Conservation (phyloP, 2,113 vertebrate species). For the Corvus moneduloides region DNA sequence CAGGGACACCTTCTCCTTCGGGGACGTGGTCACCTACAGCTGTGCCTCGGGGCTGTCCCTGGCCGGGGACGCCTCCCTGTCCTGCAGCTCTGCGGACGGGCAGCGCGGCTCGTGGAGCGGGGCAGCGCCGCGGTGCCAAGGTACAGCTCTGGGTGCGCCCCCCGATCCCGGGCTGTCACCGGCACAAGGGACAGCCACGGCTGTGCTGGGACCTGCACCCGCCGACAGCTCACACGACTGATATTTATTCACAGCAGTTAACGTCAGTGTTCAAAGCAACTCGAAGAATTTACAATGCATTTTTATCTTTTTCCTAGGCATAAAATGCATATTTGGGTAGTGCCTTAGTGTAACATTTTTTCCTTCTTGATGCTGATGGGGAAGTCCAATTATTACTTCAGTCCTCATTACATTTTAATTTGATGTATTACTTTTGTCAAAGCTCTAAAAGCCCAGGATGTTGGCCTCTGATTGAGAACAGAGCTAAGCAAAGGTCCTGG, state of each 20-base stretch:
- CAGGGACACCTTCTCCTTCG: conserved; percentile 10
- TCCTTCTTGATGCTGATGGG: not conserved
- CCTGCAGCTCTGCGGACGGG: conserved; percentile 29
- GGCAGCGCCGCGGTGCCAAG: not conserved
- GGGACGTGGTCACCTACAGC: conserved; percentile 37
- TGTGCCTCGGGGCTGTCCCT: not conserved
- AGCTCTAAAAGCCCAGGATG: not conserved
- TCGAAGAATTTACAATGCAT: not conserved
- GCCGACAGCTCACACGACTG: fast-evolving
- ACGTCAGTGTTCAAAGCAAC: not conserved
- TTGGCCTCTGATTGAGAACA: not conserved
- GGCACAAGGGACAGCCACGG: not conserved
- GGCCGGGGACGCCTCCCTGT: conserved; percentile 13
- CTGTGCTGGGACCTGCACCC: not conserved
- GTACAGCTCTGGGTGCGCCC: not conserved
- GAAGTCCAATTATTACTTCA: not conserved
- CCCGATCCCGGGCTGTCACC: not conserved
- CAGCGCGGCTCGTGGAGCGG: conserved; percentile 42
- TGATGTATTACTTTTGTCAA: not conserved
- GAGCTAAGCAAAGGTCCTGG: not conserved
- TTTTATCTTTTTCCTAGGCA: fast-evolving
- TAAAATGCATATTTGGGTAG: not conserved
- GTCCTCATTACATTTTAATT: not conserved
- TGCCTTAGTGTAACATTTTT: fast-evolving
- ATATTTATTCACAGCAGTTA: too few species aligned